Evolutionary conservation across 2,113 vertebrate genomes (phyloP).

Genomic region (Colinus virginianus): DNA sequence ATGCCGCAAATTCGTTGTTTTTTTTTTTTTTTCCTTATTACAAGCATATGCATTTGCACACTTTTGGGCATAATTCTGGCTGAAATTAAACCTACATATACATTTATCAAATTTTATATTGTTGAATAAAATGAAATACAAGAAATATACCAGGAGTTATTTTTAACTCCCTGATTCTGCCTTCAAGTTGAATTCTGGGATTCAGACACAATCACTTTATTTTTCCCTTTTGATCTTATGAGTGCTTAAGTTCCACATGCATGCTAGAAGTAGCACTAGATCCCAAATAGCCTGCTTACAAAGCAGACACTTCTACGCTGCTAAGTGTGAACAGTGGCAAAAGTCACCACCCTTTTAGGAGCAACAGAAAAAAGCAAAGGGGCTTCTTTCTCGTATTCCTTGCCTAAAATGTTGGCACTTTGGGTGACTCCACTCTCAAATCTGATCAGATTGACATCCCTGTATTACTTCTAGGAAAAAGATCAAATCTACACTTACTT

Average conservation of each 20-base stretch:
- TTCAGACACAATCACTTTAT: background rate
- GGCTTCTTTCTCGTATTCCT: background rate
- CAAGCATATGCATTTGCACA: background rate
- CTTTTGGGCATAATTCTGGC: background rate
- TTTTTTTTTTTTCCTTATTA: background rate
- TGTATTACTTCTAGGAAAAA: background rate
- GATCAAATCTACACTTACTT: background rate
- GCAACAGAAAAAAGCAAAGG: background rate
- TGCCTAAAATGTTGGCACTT: background rate
- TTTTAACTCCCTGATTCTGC: background rate
- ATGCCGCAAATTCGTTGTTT: background rate
- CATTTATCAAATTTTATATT: background rate
- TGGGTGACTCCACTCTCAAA: background rate
- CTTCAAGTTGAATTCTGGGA: background rate
- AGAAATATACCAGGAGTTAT: background rate
- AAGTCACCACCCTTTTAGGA: background rate
- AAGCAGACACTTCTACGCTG: background rate
- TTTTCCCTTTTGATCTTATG: background rate
- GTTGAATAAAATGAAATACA: background rate
- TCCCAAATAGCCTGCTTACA: background rate
- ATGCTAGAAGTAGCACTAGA: background rate
- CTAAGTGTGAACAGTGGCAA: background rate
- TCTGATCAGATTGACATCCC: background rate
- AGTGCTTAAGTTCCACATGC: background rate
- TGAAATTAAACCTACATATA: background rate